phyloP scores from a whole-genome alignment of 1,140 invertebrate species.

The Pollicipes pollicipes region DNA sequence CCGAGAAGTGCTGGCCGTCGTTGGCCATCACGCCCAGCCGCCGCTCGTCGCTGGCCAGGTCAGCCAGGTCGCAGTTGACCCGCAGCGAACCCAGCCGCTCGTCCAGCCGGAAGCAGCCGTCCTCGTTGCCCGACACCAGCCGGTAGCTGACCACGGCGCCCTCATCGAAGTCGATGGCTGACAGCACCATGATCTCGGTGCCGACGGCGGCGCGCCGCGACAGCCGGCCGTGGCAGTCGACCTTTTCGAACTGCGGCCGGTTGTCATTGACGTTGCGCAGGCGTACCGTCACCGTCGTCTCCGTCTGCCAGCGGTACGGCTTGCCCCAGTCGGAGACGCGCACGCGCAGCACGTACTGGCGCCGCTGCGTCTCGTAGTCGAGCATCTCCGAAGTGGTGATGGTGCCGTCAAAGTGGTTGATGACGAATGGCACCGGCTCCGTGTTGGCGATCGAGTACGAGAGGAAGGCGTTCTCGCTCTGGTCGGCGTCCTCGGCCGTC shows the following conservation, averaged over 20 bases:
- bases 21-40: constrained; percentile 71
- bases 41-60: constrained; percentile 42
- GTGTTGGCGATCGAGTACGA: constrained; percentile 83
- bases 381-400: constrained; percentile 61
- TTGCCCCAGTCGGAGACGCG: constrained; percentile 86
- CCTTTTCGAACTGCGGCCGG: constrained; percentile 42
- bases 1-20: constrained; percentile 78
- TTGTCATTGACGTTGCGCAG: constrained; percentile 84
- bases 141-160: constrained; percentile 73
- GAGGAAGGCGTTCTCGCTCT: constrained; percentile 84
- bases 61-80: constrained; percentile 49
- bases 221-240: constrained; percentile 67
- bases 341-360: constrained; percentile 58
- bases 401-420: constrained; percentile 83
- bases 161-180: constrained; percentile 82
- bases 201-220: constrained; percentile 57
- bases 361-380: constrained; percentile 78
- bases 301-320: constrained; percentile 71
- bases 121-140: constrained; percentile 70
- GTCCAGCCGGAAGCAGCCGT: constrained; percentile 79
- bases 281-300: constrained; percentile 60
- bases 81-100: constrained; percentile 49
- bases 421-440: constrained; percentile 76
- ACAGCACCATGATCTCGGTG: constrained; percentile 67
- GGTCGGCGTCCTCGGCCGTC: constrained; percentile 67